Conservation (phyloP, 2,797 vertebrate species). For the Myotis pilosus region DNA sequence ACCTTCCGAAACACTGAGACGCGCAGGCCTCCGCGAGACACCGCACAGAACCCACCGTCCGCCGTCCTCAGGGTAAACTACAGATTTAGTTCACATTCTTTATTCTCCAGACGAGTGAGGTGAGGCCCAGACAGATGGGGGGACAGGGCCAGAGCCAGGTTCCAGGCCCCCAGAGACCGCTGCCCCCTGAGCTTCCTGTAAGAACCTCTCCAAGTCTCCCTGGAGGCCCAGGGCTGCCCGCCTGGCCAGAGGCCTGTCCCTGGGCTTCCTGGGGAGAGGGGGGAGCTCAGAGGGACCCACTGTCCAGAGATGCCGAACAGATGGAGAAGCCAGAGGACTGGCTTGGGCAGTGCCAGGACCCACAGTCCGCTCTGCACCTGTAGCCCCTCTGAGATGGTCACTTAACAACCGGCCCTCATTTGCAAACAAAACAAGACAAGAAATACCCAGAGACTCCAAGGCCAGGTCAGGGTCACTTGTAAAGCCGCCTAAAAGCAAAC, state of each 20-base stretch:
- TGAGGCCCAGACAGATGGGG: not conserved
- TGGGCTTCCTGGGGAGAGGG: not conserved
- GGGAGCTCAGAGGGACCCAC: too few species aligned
- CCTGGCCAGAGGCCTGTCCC: not conserved
- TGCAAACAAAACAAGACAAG: not conserved
- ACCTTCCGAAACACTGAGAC: not conserved
- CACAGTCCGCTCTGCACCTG: not conserved
- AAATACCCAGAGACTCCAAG: not conserved
- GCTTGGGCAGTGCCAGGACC: not conserved
- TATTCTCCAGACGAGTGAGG: not conserved
- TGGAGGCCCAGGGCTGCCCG: not conserved
- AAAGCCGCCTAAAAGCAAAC: not conserved
- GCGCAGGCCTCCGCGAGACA: not conserved
- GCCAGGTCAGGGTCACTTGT: not conserved
- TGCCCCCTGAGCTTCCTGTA: not conserved
- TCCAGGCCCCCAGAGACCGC: not conserved
- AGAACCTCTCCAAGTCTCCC: not conserved
- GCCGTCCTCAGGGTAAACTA: not conserved
- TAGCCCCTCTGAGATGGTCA: not conserved
- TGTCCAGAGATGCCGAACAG: not conserved
- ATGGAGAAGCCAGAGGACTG: fast-evolving
- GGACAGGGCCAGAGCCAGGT: not conserved
- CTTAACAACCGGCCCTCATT: not conserved
- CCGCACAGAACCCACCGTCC: not conserved
- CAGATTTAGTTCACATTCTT: not conserved